Evolutionary conservation across 2,888 invertebrate genomes (phyloP), one percentile per base, ranked within the genome.

Genomic region (Pharmacophagus antenor): DNA sequence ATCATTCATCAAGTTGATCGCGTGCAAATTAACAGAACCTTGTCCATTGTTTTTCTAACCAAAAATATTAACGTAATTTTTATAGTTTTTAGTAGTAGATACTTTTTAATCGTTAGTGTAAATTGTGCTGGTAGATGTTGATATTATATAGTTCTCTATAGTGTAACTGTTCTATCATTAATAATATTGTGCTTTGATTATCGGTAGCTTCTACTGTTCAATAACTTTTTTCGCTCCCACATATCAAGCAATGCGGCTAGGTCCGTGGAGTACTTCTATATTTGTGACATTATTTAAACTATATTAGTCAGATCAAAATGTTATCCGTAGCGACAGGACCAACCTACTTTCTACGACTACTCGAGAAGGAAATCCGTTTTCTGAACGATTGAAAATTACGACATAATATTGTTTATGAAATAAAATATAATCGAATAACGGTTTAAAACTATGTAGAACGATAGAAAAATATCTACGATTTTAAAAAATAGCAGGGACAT

Each of bases 241-340:
- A n/a, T 18, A n/a, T 44, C 18, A 44, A 2, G 8, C 18, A n/a
- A 44, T 44, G 41, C 20, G 18, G 31, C 22, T 12, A n/a, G 56
- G 18, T 48, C 56, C 22, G 48, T 23, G 22, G 47, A 56, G 48
- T 31, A 22, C 31, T 37, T 23, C 31, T 49, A 17, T 20, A 15
- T 46, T 42, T 55, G 37, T 47, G 48, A 37, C 17, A 48, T 37
- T 56, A 48, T 48, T 56, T 47, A 48, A 37, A 48, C 56, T 56
- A 22, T 56, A 27, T 47, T 48, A 18, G 23, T 48, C 23, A 48
- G 48, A 56, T 56, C 56, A 48, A 56, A 48, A 48, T 41, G 56
- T 48, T 56, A 41, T 22, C 48, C 47, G 37, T 48, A 23, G 48
- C 37, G 56, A 56, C 56, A 56, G 56, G 22, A 25, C 7, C 44